Evolutionary conservation across 2,113 vertebrate genomes (phyloP), one percentile per base, ranked within the genome.

Genomic region (Datnioides undecimradiatus): DNA sequence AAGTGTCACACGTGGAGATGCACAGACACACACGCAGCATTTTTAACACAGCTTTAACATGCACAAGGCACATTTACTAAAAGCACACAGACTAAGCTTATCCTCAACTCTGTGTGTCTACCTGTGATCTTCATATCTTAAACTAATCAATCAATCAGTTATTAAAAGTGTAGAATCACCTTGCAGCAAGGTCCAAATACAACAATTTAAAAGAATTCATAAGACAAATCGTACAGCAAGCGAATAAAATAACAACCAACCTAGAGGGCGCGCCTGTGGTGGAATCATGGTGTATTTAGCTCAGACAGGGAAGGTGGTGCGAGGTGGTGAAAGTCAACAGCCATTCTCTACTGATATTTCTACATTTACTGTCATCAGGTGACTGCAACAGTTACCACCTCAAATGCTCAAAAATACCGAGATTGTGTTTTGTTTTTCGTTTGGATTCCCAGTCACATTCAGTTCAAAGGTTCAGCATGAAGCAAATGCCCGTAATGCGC

Each of bases 391-490:
- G 11, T 62, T 36, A 23, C 17, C 41, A 6, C 21, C n/a, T n/a
- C n/a, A n/a, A n/a, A n/a, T n/a, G n/a, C n/a, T n/a, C n/a, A n/a
- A n/a, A n/a, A 41, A 52, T n/a, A n/a, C 21, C 58, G 14, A 13
- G 25, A 23, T 48, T 66, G 3, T 38, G n/a, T 55, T 76, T 54
- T 21, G 33, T 33, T 62, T 1, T 65, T 16, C n/a, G 33, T 66
- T 70, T 33, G 31, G 27, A 65, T 71, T 60, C 12, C 58, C 3
- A 1, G 1, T 52, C 40, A 77, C 31, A 80, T 33, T 75, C 10
- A 4, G 60, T 76, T 55, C 48, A 12, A 36, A 69, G 31, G 19
- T 36, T 45, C 38, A 52, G n/a, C 46, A 43, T 21, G 6, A 4
- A 55, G 27, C 27, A 76, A 40, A 71, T 3, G 16, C 31, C 54